These are phyloP conservation scores for Arnoldichthys spilopterus DNA, from an alignment of 2,797 vertebrate genomes.

Conservation along the genomic window DNA sequence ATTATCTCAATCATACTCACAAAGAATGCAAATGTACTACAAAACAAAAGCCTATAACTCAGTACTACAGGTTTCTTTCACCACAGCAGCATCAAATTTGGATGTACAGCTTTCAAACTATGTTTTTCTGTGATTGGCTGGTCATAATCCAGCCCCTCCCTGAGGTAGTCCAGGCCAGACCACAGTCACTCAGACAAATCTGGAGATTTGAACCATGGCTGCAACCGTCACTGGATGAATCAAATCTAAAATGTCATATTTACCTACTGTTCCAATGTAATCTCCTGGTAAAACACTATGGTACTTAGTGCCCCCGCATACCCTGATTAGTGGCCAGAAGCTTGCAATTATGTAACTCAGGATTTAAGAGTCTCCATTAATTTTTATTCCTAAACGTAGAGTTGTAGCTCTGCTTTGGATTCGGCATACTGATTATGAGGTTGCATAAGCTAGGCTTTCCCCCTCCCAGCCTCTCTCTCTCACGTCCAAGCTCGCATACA, in stretches of 20 bases:
- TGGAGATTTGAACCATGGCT: neutral
- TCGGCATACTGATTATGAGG: conserved; percentile 6
- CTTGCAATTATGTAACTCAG: neutral
- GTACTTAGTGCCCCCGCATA: neutral
- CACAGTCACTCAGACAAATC: neutral
- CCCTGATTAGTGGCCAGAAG: neutral
- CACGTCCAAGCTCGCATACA: neutral
- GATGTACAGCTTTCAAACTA: neutral
- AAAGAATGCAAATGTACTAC: neutral
- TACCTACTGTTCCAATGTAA: neutral
- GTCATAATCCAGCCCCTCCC: neutral
- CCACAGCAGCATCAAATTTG: neutral
- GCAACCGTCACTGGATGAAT: neutral
- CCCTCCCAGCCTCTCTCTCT: neutral
- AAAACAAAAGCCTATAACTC: neutral
- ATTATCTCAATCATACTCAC: neutral
- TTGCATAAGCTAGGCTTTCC: conserved; percentile 25
- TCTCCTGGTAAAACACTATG: neutral
- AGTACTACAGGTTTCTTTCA: neutral
- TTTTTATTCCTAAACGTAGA: conserved; percentile 3
- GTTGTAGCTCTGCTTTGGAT: neutral
- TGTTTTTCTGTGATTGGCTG: neutral
- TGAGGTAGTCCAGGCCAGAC: neutral
- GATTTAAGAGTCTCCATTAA: conserved; percentile 1
- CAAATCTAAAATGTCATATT: conserved; percentile 1